Evolutionary conservation across 2,113 vertebrate genomes (phyloP).

Genomic region (Entomyzon cyanotis): DNA sequence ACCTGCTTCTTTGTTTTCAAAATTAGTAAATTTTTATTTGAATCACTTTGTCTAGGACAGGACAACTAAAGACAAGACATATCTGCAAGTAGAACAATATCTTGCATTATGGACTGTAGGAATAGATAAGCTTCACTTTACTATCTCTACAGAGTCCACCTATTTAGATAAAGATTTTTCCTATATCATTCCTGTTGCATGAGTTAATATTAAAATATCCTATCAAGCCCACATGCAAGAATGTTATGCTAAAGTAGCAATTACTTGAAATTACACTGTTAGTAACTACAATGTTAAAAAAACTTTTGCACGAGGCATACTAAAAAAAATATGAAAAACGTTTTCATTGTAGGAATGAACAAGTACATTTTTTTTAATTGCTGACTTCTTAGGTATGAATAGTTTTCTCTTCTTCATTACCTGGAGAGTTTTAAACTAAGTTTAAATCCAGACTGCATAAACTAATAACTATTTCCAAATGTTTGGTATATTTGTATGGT

Average conservation of each 20-base stretch:
- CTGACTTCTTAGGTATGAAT: neutral
- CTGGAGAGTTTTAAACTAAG: neutral
- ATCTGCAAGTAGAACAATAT: slow-evolving; percentile 48
- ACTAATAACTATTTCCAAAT: neutral
- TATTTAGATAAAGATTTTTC: neutral
- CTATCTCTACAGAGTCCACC: neutral
- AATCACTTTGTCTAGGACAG: slow-evolving; percentile 44
- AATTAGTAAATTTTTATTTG: slow-evolving; percentile 51
- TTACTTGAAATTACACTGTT: neutral
- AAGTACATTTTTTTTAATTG: neutral
- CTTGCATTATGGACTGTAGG: slow-evolving; percentile 17
- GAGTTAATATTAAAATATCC: neutral
- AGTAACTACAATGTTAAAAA: neutral
- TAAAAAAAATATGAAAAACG: neutral
- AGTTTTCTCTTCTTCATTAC: neutral
- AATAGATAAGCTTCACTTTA: neutral
- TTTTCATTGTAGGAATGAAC: neutral
- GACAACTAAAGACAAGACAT: slow-evolving; percentile 52
- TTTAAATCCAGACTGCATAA: neutral
- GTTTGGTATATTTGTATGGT: neutral
- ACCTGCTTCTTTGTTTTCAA: slow-evolving; percentile 53
- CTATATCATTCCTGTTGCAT: neutral
- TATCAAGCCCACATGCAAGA: neutral
- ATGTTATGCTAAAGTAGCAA: neutral
- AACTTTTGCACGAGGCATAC: neutral